These are phyloP conservation scores for Condylura cristata DNA, from an alignment of 2,113 vertebrate genomes.

Conservation along the genomic window DNA sequence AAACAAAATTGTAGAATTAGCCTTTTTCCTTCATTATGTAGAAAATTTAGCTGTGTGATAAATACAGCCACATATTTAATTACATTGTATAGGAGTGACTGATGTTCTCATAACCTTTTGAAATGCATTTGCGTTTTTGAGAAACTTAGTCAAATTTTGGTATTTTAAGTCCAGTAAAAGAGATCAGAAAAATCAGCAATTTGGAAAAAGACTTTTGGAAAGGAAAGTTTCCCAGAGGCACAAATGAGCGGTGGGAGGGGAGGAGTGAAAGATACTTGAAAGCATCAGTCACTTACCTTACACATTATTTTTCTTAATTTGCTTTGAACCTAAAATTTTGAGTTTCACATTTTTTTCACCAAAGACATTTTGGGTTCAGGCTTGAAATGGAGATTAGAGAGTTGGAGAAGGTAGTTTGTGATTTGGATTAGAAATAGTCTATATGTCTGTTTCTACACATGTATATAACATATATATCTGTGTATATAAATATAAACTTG, in stretches of 20 bases:
- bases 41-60: neutral
- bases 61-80: neutral
- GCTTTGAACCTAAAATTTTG: neutral
- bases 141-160: constrained; percentile 36
- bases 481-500: neutral
- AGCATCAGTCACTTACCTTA: neutral
- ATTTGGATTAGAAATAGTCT: neutral
- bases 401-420: neutral
- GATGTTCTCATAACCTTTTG: constrained; percentile 2
- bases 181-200: neutral
- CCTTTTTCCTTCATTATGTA: constrained; percentile 8
- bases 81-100: neutral
- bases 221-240: neutral
- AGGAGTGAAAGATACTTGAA: neutral
- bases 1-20: neutral
- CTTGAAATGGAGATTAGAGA: neutral
- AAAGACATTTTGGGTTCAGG: neutral
- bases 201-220: neutral
- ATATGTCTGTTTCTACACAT: neutral
- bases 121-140: constrained; percentile 45
- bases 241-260: neutral
- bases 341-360: neutral
- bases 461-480: neutral
- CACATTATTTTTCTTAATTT: neutral
- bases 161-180: constrained; percentile 44